These are phyloP conservation scores for Mungos mungo DNA, from an alignment of 2,113 vertebrate species.

Conservation along the genomic window DNA sequence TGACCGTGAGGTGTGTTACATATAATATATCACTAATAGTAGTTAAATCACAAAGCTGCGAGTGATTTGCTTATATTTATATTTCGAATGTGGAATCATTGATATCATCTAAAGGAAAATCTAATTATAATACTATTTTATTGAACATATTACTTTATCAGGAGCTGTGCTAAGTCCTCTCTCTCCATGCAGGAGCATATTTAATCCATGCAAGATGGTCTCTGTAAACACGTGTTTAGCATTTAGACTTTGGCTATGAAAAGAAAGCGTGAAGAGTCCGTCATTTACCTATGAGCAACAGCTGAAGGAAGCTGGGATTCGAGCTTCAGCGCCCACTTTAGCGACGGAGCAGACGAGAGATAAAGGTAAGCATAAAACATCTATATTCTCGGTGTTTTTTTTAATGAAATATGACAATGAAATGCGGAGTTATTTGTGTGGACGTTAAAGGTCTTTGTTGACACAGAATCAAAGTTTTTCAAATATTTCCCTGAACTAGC, in stretches of 20 bases:
- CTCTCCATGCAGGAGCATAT: not conserved
- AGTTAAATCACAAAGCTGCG: not conserved
- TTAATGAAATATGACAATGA: conserved; percentile 52
- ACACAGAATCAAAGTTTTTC: not conserved
- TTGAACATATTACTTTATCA: not conserved
- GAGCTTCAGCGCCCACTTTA: not conserved
- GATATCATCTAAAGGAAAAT: not conserved
- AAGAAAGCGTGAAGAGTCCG: not conserved
- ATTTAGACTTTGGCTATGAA: not conserved
- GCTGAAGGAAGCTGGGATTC: not conserved
- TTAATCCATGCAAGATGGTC: not conserved
- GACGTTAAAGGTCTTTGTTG: conserved; percentile 31
- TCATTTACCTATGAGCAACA: not conserved
- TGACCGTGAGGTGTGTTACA: not conserved
- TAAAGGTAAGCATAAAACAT: not conserved
- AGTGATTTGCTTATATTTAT: not conserved
- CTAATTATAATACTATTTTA: not conserved
- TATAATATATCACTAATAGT: not conserved
- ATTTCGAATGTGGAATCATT: not conserved
- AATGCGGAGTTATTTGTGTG: conserved; percentile 44
- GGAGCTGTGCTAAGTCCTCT: not conserved
- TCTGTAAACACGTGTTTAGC: not conserved
- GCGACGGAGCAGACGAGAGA: no score
- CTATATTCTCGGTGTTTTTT: not conserved
- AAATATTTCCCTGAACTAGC: conserved; percentile 42